A percentile compares a stretch with the other conserved stretches of the same genome.
Evolutionary conservation across 2,888 invertebrate genomes (phyloP).

Genomic region (Spilosoma lubricipeda): DNA sequence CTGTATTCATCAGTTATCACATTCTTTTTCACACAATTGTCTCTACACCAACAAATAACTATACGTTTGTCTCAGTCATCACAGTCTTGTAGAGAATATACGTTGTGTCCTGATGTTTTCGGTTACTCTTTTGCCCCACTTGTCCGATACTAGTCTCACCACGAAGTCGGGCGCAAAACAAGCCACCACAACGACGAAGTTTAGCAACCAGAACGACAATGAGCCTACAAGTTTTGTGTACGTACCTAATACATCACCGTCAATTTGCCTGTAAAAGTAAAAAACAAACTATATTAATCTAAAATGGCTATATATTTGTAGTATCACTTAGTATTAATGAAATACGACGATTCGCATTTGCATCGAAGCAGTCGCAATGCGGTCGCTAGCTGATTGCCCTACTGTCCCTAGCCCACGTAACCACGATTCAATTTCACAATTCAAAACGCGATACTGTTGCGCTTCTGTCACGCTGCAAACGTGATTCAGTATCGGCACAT

Average conservation of each 20-base stretch:
- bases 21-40: not conserved
- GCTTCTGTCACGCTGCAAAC: too few species aligned
- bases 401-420: too few species aligned
- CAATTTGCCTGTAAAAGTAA: constrained; percentile 65
- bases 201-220: constrained; percentile 87
- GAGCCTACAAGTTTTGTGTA: constrained; percentile 87
- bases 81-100: constrained; percentile 64
- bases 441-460: too few species aligned
- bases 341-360: too few species aligned
- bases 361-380: too few species aligned
- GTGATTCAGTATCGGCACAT: too few species aligned
- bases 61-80: constrained; percentile 21
- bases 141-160: constrained; percentile 63
- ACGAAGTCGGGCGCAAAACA: constrained; percentile 86
- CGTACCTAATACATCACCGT: constrained; percentile 86
- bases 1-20: constrained; percentile 19
- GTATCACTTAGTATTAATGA: too few species aligned
- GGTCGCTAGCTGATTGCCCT: too few species aligned
- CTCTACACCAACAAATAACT: not conserved
- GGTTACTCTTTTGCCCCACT: constrained; percentile 45
- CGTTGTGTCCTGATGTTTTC: constrained; percentile 10
- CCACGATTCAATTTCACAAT: too few species aligned
- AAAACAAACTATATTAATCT: not conserved
- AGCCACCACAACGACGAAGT: constrained; percentile 78
- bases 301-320: not conserved